Base-by-base conservation (phyloP, 2,113 vertebrate genomes). In the Cebus imitator region DNA sequence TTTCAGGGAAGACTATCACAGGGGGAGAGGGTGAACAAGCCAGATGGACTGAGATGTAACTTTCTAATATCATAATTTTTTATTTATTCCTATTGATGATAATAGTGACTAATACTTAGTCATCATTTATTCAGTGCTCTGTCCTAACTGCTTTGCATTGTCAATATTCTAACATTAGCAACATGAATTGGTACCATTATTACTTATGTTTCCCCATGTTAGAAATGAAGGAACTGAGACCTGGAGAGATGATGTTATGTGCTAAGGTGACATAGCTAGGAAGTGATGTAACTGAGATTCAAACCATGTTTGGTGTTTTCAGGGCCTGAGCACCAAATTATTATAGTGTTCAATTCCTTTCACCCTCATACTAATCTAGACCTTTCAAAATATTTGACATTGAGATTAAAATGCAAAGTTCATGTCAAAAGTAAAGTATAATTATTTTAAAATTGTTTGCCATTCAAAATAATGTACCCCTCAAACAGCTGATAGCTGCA, bases 371-470 rank as follows among this genome's bases (percentile, higher is more conserved):
- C 45, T 87, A 72, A 66, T n/a, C 61, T 57, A 61, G 75, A 93
- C 13, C 84, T 95, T 95, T 95, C 61, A 81, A 86, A 94, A 52
- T 87, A 83, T 55, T 88, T 89, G 58, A 89, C 40, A 23, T 75
- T 92, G 73, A 81, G n/a, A 73, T 80, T 55, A 90, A 84, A 95
- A 32, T 82, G 17, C 43, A 94, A 92, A 85, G 82, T 87, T 81
- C 40, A 57, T 72, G 6, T 64, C 55, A 81, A 37, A 92, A 90
- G 21, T 91, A 82, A 94, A 88, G 57, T 81, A 16, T 68, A 50
- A 27, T 88, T 85, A 52, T 83, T 82, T 94, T 48, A 7, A 93
- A 72, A 68, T 61, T n/a, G 8, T 35, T 79, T 81, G 48, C 10
- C 18, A 10, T 83, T 92, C 81, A 76, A 86, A 91, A 87, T 88